Evolutionary conservation across 2,888 invertebrate genomes (phyloP), one percentile per base, ranked within the genome.

Genomic region (Nomada fabriciana): DNA sequence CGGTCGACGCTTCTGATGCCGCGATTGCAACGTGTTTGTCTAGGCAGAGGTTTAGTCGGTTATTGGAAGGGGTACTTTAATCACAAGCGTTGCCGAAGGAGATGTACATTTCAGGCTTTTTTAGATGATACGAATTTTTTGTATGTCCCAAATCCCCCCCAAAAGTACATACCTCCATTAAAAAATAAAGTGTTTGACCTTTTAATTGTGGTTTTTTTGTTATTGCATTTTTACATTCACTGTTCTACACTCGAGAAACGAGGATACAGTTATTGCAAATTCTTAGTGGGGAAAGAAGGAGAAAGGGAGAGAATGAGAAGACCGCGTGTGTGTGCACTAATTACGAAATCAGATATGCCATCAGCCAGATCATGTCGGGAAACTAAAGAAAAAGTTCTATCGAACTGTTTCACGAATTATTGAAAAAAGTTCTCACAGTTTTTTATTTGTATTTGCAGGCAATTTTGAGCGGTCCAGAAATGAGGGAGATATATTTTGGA

Each of bases 61-160:
- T 95, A 95, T 95, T 97, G 97, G 97, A 96, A 95, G 95, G 97
- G 97, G 95, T 97, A 96, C 96, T 97, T 96, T 95, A 97, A 96
- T 96, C 96, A 96, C 95, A 97, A 96, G 95, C 95, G 96, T 94
- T 95, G 95, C 95, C 96, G 96, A 95, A 96, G 96, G 95, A 95
- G 95, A 89, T 88, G 72, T 86, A 78, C 86, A 80, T 11, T 86
- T 85, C 75, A 83, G 70, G 76, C 81, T 84, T 90, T 4, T 47
- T 47, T 71, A 89, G 86, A 82, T 70, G 64, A 85, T 84, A 86
- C 74, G 86, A 87, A 86, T 86, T 89, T 70, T 85, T 88, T 89
- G 87, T 89, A 88, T 87, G 85, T 89, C 86, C 85, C 74, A 82
- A 85, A 80, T 13, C 80, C 73, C 83, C 75, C 36, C 36, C 36